Evolutionary conservation across 1,140 invertebrate species (phyloP).

Genomic region (Pseudachorutes palmiensis): DNA sequence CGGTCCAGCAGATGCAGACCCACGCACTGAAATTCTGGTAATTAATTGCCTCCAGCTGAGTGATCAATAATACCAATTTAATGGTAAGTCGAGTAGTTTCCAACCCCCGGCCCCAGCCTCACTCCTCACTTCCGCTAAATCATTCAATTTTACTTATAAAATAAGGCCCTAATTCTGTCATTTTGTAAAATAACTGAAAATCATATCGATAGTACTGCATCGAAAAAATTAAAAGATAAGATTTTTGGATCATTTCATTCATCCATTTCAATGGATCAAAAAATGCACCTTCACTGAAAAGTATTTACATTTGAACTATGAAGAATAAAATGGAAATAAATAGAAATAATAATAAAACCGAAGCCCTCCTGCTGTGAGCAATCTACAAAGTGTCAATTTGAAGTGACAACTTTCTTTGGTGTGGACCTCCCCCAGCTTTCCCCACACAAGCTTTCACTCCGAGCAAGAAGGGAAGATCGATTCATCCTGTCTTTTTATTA

Average conservation of each 20-base stretch:
- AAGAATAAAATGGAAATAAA: not conserved
- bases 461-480: not conserved
- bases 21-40: conserved; percentile 21
- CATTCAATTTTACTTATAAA: no score
- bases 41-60: conserved; percentile 38
- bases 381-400: conserved; percentile 5
- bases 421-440: not conserved
- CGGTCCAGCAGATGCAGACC: conserved; percentile 5
- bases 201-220: no score
- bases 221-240: no score
- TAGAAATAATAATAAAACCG: not conserved
- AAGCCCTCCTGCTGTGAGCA: not conserved
- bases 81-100: conserved; percentile 1
- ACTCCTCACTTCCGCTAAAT: not conserved
- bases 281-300: no score
- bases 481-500: no score
- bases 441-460: not conserved
- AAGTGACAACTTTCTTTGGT: not conserved
- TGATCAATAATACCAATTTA: conserved; percentile 34
- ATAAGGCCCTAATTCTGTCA: no score
- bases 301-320: not conserved
- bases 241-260: no score
- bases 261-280: no score
- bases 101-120: not conserved
- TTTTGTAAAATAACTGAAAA: no score